Evolutionary conservation across 2,888 invertebrate genomes (phyloP), one percentile per base, ranked within the genome.

Genomic region (Ashinkailepas kermadecensis): DNA sequence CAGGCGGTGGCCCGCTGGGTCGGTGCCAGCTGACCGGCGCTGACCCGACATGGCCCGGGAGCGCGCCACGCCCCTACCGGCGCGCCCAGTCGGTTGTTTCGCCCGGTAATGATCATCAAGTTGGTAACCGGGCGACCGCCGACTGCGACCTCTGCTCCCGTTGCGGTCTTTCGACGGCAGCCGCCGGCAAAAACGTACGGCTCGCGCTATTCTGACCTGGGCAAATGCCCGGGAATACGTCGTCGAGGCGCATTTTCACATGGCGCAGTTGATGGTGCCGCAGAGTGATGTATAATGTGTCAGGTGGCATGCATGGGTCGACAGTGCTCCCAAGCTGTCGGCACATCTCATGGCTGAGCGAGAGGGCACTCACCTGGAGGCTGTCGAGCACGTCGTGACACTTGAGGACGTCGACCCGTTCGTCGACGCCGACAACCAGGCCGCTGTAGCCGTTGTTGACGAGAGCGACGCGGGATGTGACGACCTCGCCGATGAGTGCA

Each of bases 361-460:
- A 39, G 39, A 39, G 39, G 39, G 39, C 1, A 10, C 74, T 74
- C 56, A 74, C 74, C 74, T 74, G 74, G 54, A 74, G 74, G 74
- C 56, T 74, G 15, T 21, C 18, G 10, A 74, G 21, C 7, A 74
- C 3, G 54, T 74, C 74, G 18, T 21, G 21, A 18, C 74, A 74
- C 21, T 56, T 23, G 21, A 56, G 54, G 15, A 74, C 74, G 74
- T 74, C 74, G 54, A 74, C 74, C 54, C 21, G 15, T 15, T 74
- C 74, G 56, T 74, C 74, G 74, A 74, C 21, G 56, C 74, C 74
- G 74, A 74, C 21, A 8, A 74, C 74, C 10, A 74, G 7, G 8
- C 74, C 74, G 56, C 56, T 21, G 74, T 74, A 74, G 74, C 74
- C 74, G 74, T 74, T 74, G 56, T 74, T 54, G 54, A 74, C 21